Evolutionary conservation across 1,140 invertebrate genomes (phyloP), one percentile per base, ranked within the genome.

Genomic region (Pseudomyrmex dendroicus): DNA sequence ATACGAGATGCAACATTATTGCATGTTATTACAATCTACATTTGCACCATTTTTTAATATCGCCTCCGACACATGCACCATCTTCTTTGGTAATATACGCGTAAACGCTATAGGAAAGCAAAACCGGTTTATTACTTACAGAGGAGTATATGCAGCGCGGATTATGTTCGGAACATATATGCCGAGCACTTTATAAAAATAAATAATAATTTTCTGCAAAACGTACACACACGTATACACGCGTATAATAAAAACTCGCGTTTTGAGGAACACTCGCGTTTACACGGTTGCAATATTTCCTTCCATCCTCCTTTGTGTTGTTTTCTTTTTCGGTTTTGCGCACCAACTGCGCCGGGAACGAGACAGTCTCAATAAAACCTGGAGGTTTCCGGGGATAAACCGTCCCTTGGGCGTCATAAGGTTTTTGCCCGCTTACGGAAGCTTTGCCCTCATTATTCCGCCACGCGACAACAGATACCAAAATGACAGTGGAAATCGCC

Each of bases 401-500:
- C 46, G n/a, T 12, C 35, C 59, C 54, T 25, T 56, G 46, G 66
- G 12, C 48, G 50, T 22, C 22, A 59, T 80, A 72, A 62, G 78
- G 25, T 20, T 74, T 63, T 48, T 74, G 44, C 22, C 20, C 25
- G 48, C 2, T 25, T 44, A 20, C 20, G 17, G 70, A 10, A 22
- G 59, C 54, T 82, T 83, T 52, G 57, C 46, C 56, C 52, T 84
- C 50, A 61, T 84, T 84, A 67, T 72, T 62, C 52, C 63, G 35
- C 64, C 48, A 52, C 22, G 44, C 68, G 10, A 70, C 57, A 63
- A 78, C 44, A 62, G 35, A 61, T 70, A 66, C 35, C 56, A 44
- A 46, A 73, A 80, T 15, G n/a, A 7, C 44, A 73, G 46, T 78
- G 48, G 77, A 88, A 86, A 82, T 88, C 77, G 61, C 59, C 59